Conservation (phyloP, 1,140 invertebrate species). For the Triops cancriformis region DNA sequence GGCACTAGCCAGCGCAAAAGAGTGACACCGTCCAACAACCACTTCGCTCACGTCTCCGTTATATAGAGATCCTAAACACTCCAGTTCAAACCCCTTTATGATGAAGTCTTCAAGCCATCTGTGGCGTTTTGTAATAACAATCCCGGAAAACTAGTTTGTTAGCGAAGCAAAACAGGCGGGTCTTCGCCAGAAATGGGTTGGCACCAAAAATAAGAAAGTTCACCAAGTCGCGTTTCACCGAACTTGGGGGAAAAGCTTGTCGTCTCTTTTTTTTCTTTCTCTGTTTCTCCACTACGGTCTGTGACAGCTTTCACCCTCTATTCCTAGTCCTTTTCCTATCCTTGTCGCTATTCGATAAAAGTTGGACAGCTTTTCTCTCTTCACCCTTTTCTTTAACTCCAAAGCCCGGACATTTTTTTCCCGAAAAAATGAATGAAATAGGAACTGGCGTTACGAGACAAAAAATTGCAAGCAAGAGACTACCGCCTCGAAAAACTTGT, state of each 20-base stretch:
- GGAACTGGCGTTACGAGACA: neutral
- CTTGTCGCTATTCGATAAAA: neutral
- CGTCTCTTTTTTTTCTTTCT: neutral
- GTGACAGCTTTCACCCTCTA: neutral
- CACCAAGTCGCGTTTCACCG: neutral
- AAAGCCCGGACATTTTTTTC: neutral
- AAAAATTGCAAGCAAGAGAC: neutral
- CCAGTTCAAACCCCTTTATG: neutral
- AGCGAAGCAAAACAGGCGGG: neutral
- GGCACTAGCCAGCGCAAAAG: neutral
- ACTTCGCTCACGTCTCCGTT: neutral
- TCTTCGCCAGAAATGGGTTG: neutral
- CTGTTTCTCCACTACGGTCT: neutral
- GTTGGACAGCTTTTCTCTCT: neutral
- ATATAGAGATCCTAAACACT: neutral
- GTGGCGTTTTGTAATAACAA: neutral
- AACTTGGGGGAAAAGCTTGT: neutral
- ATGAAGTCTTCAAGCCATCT: neutral
- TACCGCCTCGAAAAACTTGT: neutral
- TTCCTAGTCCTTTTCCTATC: neutral
- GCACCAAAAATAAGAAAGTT: constrained; percentile 1
- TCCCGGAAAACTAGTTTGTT: constrained; percentile 6
- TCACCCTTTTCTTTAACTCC: neutral
- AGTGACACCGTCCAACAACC: neutral
- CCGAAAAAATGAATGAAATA: neutral